phyloP scores from a whole-genome alignment of 37 sponge, comb jelly and placozoan species.

The Diacarnus erythraeanus region DNA sequence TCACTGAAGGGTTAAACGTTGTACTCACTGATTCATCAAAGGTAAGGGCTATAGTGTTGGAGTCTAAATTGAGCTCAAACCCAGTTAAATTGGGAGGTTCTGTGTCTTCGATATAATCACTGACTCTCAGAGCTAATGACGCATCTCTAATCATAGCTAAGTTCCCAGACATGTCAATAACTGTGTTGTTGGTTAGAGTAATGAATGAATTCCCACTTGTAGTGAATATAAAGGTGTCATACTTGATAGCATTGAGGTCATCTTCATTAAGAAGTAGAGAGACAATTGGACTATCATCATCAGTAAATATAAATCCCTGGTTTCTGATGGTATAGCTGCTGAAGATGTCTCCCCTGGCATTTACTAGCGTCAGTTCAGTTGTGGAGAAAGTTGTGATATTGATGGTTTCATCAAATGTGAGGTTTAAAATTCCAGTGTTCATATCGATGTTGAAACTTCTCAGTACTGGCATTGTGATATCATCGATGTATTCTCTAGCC shows the following conservation, averaged over 20 bases:
- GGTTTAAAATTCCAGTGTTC: slow-evolving; percentile 43
- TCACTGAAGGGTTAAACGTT: slow-evolving; percentile 50
- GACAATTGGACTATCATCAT: slow-evolving; percentile 54
- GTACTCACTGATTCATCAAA: slow-evolving; percentile 80
- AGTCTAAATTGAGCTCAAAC: slow-evolving; percentile 62
- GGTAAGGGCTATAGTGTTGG: slow-evolving; percentile 54
- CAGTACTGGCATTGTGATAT: slow-evolving; percentile 67
- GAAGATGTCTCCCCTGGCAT: slow-evolving; percentile 17
- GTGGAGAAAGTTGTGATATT: slow-evolving; percentile 65
- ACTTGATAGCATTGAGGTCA: slow-evolving; percentile 80
- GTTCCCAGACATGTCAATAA: slow-evolving; percentile 87
- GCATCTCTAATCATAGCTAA: slow-evolving; percentile 13
- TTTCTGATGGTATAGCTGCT: slow-evolving; percentile 42
- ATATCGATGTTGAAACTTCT: slow-evolving; percentile 69
- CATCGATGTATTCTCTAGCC: slow-evolving; percentile 72
- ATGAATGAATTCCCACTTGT: slow-evolving; percentile 58
- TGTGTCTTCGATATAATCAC: slow-evolving; percentile 32
- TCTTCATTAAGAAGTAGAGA: slow-evolving; percentile 32
- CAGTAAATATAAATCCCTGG: slow-evolving; percentile 47
- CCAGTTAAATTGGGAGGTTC: slow-evolving; percentile 49
- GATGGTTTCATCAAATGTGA: slow-evolving; percentile 83
- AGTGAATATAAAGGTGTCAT: slow-evolving; percentile 42
- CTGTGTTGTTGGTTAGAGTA: slow-evolving; percentile 24
- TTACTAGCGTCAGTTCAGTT: slow-evolving; percentile 59
- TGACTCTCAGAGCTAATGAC: slow-evolving; percentile 38